Evolutionary conservation across 2,888 invertebrate genomes (phyloP).

Genomic region (Tenthredo livida): DNA sequence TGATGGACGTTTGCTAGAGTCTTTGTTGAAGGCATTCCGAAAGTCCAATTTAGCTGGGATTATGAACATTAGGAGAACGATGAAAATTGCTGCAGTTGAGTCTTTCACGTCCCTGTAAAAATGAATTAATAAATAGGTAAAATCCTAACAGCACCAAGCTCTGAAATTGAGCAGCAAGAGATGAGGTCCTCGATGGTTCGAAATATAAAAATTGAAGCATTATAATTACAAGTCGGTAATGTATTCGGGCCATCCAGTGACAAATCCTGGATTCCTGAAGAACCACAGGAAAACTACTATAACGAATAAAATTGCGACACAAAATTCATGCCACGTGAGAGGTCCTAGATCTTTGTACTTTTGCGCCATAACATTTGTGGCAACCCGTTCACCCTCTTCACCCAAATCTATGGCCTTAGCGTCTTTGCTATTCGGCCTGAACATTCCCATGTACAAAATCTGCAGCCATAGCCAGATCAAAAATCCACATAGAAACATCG

Average conservation of each 20-base stretch:
- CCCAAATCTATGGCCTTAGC: constrained; percentile 83
- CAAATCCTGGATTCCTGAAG: constrained; percentile 92
- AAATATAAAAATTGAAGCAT: neutral
- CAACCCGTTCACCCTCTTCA: constrained; percentile 84
- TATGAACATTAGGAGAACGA: constrained; percentile 90
- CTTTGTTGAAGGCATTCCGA: constrained; percentile 83
- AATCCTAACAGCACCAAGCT: neutral
- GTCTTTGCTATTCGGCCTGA: constrained; percentile 85
- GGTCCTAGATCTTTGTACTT: constrained; percentile 90
- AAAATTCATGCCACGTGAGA: constrained; percentile 87
- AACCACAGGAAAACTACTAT: constrained; percentile 92
- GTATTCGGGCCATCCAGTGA: constrained; percentile 91
- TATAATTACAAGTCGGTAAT: constrained; percentile 82
- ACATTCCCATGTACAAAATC: constrained; percentile 90
- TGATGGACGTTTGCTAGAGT: constrained; percentile 80
- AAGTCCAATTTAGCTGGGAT: constrained; percentile 90
- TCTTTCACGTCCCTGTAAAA: constrained; percentile 85
- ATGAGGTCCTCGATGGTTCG: neutral
- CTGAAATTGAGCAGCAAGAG: neutral
- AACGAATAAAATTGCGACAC: constrained; percentile 87
- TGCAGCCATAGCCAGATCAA: constrained; percentile 90
- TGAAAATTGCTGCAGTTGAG: constrained; percentile 90
- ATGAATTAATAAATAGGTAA: constrained; percentile 12
- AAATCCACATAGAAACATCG: constrained; percentile 89
- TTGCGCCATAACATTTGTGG: constrained; percentile 86